Base-by-base conservation (phyloP, 2,797 vertebrate genomes). In the Simalia tracyae region DNA sequence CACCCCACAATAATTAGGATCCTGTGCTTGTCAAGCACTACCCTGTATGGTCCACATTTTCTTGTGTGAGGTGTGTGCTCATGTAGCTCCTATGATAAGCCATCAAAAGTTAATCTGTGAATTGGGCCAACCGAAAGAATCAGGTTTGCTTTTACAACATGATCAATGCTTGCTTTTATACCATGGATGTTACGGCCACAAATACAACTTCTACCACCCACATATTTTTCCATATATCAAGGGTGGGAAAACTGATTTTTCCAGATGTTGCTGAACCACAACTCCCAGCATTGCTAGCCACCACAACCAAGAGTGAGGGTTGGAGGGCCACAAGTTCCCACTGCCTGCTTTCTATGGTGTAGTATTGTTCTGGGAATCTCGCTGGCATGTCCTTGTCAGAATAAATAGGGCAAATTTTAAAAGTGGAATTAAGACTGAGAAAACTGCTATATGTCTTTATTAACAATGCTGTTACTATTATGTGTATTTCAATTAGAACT, bases 401-500 rank as follows among this genome's bases (percentile, higher is more conserved):
- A n/a, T 46, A 89, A 66, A 57, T 15, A 54, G 57, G 42, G 57
- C 57, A 81, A 61, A 14, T 6, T 46, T 85, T 76, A 28, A 57
- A 60, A 66, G 59, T 87, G 26, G 28, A 57, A 42, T 68, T 86
- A 9, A 17, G 17, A 42, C 15, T 24, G 59, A n/a, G 59, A 59
- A 92, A 11, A 59, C 57, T 22, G 54, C 2, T 36, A 42, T 26
- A 72, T 72, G 90, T 5, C 24, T 61, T 3, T 72, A 54, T 60
- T 76, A 76, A 59, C 31, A 4, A 50, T 15, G 2, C 9, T 90
- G 60, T 56, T 86, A 42, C 36, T 68, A 57, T 22, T 63, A 12
- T 89, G 31, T 94, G 57, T 91, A 94, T 94, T 94, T 90, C 42
- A 92, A 76, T 93, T 90, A 99, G 99, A 99, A 97, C 96, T 99